Evolutionary conservation across 2,888 invertebrate species (phyloP).

Genomic region (Drosophila pseudotakahashii): DNA sequence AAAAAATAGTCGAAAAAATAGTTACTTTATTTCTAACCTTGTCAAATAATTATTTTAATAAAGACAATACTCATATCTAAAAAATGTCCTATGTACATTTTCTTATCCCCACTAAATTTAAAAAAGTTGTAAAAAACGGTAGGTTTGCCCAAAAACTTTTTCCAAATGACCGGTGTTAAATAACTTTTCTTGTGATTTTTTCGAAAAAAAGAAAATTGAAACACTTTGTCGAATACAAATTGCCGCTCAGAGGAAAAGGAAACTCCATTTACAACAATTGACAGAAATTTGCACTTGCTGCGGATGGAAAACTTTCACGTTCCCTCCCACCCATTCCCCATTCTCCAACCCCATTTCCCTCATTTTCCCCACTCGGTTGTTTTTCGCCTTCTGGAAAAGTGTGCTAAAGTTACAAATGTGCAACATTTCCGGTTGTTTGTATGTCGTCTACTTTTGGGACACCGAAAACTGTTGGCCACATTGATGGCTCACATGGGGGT

Average conservation of each 20-base stretch:
- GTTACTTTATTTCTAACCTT: too few species aligned
- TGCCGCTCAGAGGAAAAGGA: conserved; percentile 51
- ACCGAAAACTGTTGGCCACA: conserved; percentile 77
- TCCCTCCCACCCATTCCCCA: not conserved
- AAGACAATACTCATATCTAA: too few species aligned
- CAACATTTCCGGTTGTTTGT: conserved; percentile 67
- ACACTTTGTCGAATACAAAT: conserved; percentile 28
- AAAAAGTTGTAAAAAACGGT: too few species aligned
- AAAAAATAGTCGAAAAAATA: too few species aligned
- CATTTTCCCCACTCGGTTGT: not conserved
- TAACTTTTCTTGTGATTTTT: not conserved
- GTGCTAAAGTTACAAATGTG: conserved; percentile 72
- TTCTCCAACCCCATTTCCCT: not conserved
- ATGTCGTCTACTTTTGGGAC: conserved; percentile 66
- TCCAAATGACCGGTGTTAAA: not conserved
- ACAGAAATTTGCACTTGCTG: conserved; percentile 73
- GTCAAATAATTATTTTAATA: too few species aligned
- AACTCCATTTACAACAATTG: conserved; percentile 72
- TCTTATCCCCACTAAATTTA: too few species aligned
- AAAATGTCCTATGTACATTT: too few species aligned
- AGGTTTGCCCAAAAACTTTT: too few species aligned
- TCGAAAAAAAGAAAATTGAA: not conserved
- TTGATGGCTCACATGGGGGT: conserved; percentile 53
- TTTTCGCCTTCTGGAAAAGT: conserved; percentile 14
- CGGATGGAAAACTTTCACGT: conserved; percentile 60